Base-by-base conservation (phyloP, 1,140 invertebrate genomes). In the Pseudomyrmex gracilis region DNA sequence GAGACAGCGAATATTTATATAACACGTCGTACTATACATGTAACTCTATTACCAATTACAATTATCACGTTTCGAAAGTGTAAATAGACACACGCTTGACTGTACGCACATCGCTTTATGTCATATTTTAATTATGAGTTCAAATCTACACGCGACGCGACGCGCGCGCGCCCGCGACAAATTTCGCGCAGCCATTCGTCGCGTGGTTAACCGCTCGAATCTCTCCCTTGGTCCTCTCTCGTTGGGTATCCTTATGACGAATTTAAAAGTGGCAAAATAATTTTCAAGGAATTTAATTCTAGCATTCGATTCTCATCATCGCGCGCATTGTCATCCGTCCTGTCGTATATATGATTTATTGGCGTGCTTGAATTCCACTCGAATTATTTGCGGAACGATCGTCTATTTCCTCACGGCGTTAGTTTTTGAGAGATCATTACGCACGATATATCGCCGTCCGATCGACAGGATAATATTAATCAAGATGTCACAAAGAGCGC, bases 1-100 rank as follows among this genome's bases (percentile, higher is more conserved):
- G 83, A 49, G 73, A 87, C 82, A 87, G 73, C 85, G 57, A 87
- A 87, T 74, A 87, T 80, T 80, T 51, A 84, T 84, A 78, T 55
- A 84, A 87, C 82, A 87, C 73, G 67, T 73, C 67, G 83, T 77
- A 67, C 73, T 84, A 34, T 34, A 84, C 43, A 74, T 74, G 85
- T 84, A 80, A 80, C 49, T 87, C 74, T 80, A 84, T 84, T 84
- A 87, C 49, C 80, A 87, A 83, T 74, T 68, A 68, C 85, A 58
- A 66, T 64, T 34, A 53, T 84, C 64, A 45, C 49, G 49, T 58
- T 51, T 60, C 58, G 51, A 73, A 73, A 70, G 51, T 58, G 15
- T 80, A 70, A 43, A n/a, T 47, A 58, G 53, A 80, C 45, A 60
- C 43, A 55, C 22, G 66, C 66, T 57, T 45, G 20, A 49, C n/a